A percentile compares a stretch with the other conserved stretches of the same genome.
phyloP scores from a whole-genome alignment of 1,140 invertebrate species.

The Caenorhabditis inopinata region DNA sequence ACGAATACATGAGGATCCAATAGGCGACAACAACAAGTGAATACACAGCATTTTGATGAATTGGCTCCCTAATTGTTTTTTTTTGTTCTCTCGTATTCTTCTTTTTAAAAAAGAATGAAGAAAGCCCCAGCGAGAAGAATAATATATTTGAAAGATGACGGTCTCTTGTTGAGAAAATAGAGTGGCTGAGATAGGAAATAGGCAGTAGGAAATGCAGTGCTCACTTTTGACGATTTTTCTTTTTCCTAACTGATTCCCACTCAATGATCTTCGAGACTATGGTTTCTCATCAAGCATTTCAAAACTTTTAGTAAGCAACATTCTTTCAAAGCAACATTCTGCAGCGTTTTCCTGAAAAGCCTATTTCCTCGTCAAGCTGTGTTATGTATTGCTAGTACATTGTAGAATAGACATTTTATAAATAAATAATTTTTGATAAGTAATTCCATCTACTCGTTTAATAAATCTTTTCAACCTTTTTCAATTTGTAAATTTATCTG shows the following conservation, averaged over 20 bases:
- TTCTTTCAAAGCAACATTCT: background rate
- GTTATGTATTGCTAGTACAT: too few relatives aligned
- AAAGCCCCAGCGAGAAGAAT: constrained; percentile 8
- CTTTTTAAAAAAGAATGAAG: background rate
- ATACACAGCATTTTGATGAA: constrained; percentile 34
- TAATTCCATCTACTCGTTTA: too few relatives aligned
- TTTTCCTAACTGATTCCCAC: background rate
- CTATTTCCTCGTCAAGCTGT: background rate
- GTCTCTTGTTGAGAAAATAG: constrained; percentile 4
- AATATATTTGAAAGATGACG: constrained; percentile 33
- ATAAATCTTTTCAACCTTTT: too few relatives aligned
- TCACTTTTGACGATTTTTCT: constrained; percentile 10
- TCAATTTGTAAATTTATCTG: too few relatives aligned
- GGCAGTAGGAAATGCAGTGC: constrained; percentile 11
- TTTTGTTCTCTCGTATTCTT: constrained; percentile 31
- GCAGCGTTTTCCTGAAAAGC: too few relatives aligned
- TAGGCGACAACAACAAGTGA: constrained; percentile 20
- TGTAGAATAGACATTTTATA: too few relatives aligned
- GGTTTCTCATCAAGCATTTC: background rate
- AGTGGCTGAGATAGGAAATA: background rate
- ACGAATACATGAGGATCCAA: constrained; percentile 25
- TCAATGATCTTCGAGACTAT: background rate
- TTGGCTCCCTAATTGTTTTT: constrained; percentile 33
- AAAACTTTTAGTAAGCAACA: background rate
- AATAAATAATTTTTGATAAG: too few relatives aligned